Evolutionary conservation across 1,140 invertebrate species (phyloP).

Genomic region (Temnothorax curvispinosus): DNA sequence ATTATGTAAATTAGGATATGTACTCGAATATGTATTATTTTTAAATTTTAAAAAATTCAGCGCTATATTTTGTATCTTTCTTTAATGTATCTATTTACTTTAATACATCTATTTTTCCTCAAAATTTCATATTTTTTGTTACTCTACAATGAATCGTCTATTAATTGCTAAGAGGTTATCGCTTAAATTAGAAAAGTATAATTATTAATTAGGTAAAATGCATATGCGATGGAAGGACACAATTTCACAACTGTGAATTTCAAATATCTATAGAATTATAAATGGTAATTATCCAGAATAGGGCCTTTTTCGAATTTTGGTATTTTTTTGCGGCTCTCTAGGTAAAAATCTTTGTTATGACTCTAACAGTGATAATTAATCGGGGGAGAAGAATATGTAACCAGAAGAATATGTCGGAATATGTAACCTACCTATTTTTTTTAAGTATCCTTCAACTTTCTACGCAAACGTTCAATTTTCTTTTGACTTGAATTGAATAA

Average conservation of each 20-base stretch:
- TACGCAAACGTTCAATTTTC: too few relatives aligned
- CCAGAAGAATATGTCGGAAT: too few relatives aligned
- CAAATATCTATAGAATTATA: background rate
- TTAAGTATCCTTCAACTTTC: too few relatives aligned
- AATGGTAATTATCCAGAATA: too few relatives aligned
- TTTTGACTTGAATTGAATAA: too few relatives aligned
- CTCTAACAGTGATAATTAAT: too few relatives aligned
- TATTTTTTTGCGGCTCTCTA: too few relatives aligned
- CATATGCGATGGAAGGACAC: too few relatives aligned
- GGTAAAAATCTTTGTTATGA: too few relatives aligned
- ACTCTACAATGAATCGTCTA: background rate
- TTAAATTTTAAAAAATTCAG: background rate
- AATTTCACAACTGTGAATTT: background rate
- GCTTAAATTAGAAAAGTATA: background rate
- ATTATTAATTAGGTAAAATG: background rate
- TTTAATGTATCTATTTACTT: background rate
- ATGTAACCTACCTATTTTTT: too few relatives aligned
- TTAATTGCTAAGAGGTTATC: background rate
- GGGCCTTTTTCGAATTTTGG: too few relatives aligned
- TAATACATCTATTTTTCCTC: background rate
- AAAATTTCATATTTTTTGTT: background rate
- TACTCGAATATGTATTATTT: background rate
- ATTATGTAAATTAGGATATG: background rate
- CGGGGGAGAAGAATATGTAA: too few relatives aligned
- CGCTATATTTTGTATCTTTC: background rate